These are phyloP conservation scores for Castor canadensis DNA, from an alignment of 2,113 vertebrate species.

Conservation along the genomic window DNA sequence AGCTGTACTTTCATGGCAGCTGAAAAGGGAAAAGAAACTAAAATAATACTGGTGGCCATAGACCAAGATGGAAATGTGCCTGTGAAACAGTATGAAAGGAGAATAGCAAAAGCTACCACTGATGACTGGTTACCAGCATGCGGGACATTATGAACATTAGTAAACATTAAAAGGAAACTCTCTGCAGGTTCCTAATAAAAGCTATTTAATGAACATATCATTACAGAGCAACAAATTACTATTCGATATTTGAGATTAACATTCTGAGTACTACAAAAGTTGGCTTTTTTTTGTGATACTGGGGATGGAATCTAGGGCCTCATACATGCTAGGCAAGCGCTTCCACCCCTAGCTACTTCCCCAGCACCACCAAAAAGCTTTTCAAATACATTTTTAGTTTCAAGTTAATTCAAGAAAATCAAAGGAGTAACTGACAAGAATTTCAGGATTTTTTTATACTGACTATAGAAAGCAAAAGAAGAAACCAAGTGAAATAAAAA, in stretches of 20 bases:
- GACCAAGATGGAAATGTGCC: neutral
- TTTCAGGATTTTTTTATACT: neutral
- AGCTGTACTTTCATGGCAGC: neutral
- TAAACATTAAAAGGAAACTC: neutral
- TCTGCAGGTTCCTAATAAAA: slow-evolving; percentile 1
- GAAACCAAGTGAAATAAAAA: slow-evolving; percentile 21
- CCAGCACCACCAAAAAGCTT: neutral
- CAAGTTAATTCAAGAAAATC: neutral
- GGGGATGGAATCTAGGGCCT: neutral
- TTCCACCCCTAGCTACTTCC: too few species aligned
- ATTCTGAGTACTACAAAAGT: neutral
- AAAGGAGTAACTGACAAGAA: neutral
- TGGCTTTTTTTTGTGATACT: neutral
- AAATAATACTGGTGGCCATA: neutral
- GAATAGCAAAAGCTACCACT: neutral
- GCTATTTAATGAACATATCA: neutral
- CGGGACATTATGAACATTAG: neutral
- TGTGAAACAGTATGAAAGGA: neutral
- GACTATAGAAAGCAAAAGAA: neutral
- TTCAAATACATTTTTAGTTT: neutral
- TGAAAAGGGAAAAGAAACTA: neutral
- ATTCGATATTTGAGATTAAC: neutral
- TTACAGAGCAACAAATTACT: neutral
- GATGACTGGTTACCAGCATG: neutral
- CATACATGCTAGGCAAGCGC: neutral